Percentiles rank a stretch among this genome's conserved stretches.
phyloP scores from a whole-genome alignment of 2,888 invertebrate species.

The Galerucella nymphaeae region DNA sequence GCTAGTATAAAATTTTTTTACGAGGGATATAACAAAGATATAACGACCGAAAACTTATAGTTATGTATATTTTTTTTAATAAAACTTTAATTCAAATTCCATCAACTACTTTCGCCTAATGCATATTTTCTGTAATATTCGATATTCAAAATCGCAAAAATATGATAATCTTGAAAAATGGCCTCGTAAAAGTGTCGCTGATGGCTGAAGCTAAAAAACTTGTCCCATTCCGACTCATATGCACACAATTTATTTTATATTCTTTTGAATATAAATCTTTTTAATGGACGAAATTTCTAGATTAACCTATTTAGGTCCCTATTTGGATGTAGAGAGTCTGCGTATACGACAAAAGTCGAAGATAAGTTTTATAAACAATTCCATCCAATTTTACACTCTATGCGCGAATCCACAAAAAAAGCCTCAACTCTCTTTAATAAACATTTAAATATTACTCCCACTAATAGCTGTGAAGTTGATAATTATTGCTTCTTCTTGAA shows the following conservation, averaged over 20 bases:
- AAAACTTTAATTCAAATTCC: constrained; percentile 8
- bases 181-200: constrained; percentile 54
- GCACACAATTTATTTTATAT: constrained; percentile 52
- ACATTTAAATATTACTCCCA: too few species aligned
- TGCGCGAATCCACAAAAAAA: too few species aligned
- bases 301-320: constrained; percentile 39
- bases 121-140: constrained; percentile 40
- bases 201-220: constrained; percentile 49
- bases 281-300: constrained; percentile 44
- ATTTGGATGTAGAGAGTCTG: too few species aligned
- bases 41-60: too few species aligned
- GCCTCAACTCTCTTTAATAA: too few species aligned
- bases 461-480: too few species aligned
- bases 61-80: constrained; percentile 6
- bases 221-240: constrained; percentile 47
- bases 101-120: constrained; percentile 30
- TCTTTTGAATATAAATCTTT: constrained; percentile 47
- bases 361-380: background rate
- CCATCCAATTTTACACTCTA: too few species aligned
- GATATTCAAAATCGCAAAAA: constrained; percentile 54
- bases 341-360: too few species aligned
- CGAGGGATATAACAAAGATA: too few species aligned
- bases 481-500: too few species aligned
- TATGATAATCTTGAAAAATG: constrained; percentile 56
- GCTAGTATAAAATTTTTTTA: too few species aligned